These are phyloP conservation scores for Palloptera scutellata DNA, from an alignment of 2,888 invertebrate species.

Conservation along the genomic window DNA sequence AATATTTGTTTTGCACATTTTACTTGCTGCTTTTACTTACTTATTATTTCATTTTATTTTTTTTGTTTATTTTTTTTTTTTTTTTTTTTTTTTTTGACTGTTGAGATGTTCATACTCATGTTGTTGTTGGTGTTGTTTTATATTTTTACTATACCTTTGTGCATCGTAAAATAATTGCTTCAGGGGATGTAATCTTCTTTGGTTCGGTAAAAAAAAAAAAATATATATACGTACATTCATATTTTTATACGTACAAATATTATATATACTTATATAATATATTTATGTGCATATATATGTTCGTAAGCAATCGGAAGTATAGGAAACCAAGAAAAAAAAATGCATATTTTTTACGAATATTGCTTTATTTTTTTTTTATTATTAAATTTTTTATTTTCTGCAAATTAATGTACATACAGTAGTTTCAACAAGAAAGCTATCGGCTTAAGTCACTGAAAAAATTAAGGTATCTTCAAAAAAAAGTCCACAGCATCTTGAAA, in stretches of 20 bases:
- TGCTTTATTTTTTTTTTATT: constrained; percentile 27
- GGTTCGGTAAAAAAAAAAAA: neutral
- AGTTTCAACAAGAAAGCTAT: too few species aligned
- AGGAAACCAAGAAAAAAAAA: neutral
- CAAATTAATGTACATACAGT: constrained; percentile 14
- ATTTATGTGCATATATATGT: neutral
- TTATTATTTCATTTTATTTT: constrained; percentile 33
- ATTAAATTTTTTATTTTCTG: constrained; percentile 29
- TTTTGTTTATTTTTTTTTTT: constrained; percentile 17
- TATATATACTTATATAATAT: too few species aligned
- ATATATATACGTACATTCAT: too few species aligned
- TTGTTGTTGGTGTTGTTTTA: constrained; percentile 12
- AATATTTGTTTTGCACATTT: constrained; percentile 40
- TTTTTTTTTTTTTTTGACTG: too few species aligned
- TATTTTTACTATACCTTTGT: constrained; percentile 62
- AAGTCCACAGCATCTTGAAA: too few species aligned
- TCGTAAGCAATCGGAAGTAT: neutral
- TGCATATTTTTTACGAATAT: constrained; percentile 24
- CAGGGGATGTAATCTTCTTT: constrained; percentile 27
- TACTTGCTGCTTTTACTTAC: constrained; percentile 18
- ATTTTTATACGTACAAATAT: too few species aligned
- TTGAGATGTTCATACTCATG: too few species aligned
- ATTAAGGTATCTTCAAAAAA: too few species aligned
- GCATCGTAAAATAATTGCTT: constrained; percentile 62
- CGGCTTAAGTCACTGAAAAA: too few species aligned